These are phyloP conservation scores for Nyctibius bracteatus DNA, from an alignment of 2,113 vertebrate genomes.

Conservation along the genomic window DNA sequence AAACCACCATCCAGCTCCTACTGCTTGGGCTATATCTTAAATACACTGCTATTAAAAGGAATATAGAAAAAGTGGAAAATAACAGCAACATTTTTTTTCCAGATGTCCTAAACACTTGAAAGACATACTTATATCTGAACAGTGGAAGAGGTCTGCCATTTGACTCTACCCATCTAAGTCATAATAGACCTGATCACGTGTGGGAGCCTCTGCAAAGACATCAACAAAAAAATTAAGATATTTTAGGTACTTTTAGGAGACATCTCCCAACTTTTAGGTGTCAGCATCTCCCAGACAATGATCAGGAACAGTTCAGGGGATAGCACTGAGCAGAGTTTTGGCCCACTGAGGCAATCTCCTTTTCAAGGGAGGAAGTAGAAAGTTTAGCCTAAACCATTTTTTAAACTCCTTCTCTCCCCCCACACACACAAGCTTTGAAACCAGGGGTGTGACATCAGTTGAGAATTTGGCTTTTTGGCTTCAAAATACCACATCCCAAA, in stretches of 20 bases:
- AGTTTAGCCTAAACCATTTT: not conserved
- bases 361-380: not conserved
- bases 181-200: rapidly evolving
- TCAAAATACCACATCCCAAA: not conserved
- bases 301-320: not conserved
- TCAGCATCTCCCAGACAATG: not conserved
- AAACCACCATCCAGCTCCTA: not conserved
- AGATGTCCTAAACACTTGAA: not conserved
- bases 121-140: not conserved
- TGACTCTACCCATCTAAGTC: not conserved
- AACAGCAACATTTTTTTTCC: not conserved
- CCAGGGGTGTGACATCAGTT: not conserved
- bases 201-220: not conserved
- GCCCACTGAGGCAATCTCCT: not conserved
- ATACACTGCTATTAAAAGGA: not conserved
- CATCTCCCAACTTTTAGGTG: too few species aligned
- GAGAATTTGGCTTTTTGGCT: not conserved
- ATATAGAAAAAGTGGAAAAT: not conserved
- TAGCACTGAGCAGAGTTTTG: not conserved
- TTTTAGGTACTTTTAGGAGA: not conserved
- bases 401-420: not conserved
- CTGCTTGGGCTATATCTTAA: not conserved
- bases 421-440: not conserved
- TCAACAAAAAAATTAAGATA: not conserved
- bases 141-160: not conserved